phyloP scores from a whole-genome alignment of 92 coral and sea anemone species.

The Palythoa grandiflora region DNA sequence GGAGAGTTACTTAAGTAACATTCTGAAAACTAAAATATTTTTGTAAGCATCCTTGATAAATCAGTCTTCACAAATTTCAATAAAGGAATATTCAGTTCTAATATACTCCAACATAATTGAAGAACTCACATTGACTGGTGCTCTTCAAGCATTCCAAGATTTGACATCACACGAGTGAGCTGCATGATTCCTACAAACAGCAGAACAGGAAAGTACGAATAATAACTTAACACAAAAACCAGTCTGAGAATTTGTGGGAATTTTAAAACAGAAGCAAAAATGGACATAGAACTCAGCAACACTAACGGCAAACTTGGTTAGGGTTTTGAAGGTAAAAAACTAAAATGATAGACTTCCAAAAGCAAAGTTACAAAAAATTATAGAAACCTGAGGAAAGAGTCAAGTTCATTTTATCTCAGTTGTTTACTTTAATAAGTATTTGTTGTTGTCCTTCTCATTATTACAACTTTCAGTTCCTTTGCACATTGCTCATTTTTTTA shows the following conservation, averaged over 20 bases:
- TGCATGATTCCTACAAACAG: slow-evolving; percentile 83
- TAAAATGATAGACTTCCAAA: not conserved
- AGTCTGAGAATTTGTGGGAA: too few relatives aligned
- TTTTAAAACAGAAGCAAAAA: too few relatives aligned
- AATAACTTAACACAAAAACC: too few relatives aligned
- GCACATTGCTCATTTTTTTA: not conserved
- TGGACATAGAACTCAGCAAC: too few relatives aligned
- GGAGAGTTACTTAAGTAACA: too few relatives aligned
- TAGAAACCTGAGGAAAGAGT: not conserved
- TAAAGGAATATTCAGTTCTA: not conserved
- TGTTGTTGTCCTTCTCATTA: not conserved
- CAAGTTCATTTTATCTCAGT: not conserved
- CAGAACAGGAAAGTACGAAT: not conserved
- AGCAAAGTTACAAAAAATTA: too few relatives aligned
- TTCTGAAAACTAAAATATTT: too few relatives aligned
- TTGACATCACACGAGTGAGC: slow-evolving; percentile 90
- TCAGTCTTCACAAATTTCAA: not conserved
- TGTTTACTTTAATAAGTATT: too few relatives aligned
- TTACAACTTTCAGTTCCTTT: too few relatives aligned
- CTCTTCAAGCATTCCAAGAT: slow-evolving; percentile 95
- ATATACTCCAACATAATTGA: not conserved
- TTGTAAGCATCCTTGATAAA: not conserved
- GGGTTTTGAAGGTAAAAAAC: not conserved
- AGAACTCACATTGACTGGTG: slow-evolving; percentile 89
- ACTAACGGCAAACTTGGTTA: not conserved